phyloP scores from a whole-genome alignment of 2,888 invertebrate genomes.

The Crossocerus cetratus region DNA sequence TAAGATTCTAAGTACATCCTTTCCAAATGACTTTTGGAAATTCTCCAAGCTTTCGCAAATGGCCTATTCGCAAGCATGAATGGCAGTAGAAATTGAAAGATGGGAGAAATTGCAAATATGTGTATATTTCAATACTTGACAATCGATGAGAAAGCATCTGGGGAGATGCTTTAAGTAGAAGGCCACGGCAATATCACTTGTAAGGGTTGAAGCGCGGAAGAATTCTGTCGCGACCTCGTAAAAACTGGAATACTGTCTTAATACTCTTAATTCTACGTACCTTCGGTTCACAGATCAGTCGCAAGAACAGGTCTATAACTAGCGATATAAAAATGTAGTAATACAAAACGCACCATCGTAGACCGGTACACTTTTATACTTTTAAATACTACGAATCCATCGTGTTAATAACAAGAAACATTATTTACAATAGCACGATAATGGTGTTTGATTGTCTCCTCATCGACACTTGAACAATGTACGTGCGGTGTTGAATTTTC shows the following conservation, averaged over 20 bases:
- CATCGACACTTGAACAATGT: not conserved
- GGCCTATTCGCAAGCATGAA: not conserved
- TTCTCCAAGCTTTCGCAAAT: not conserved
- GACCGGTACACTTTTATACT: not conserved
- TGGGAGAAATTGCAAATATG: not conserved
- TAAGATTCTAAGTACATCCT: constrained; percentile 26
- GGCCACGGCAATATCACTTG: constrained; percentile 31
- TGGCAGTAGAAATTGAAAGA: constrained; percentile 3
- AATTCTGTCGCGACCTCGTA: constrained; percentile 1
- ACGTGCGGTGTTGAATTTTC: not conserved
- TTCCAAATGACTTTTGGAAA: constrained; percentile 22
- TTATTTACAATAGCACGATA: constrained; percentile 6
- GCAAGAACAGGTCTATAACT: constrained; percentile 16
- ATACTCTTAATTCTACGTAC: constrained; percentile 27
- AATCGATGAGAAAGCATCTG: constrained; percentile 27
- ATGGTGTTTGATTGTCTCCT: not conserved
- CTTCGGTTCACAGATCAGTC: constrained; percentile 36
- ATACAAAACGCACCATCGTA: constrained; percentile 6
- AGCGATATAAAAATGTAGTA: not conserved
- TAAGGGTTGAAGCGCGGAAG: constrained; percentile 14
- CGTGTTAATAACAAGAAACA: constrained; percentile 12
- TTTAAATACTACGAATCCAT: constrained; percentile 25
- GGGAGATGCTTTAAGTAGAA: constrained; percentile 46
- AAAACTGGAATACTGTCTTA: constrained; percentile 26
- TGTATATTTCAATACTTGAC: not conserved